Base-by-base conservation (phyloP, 1,140 invertebrate species). In the Scaptomyza pallida region DNA sequence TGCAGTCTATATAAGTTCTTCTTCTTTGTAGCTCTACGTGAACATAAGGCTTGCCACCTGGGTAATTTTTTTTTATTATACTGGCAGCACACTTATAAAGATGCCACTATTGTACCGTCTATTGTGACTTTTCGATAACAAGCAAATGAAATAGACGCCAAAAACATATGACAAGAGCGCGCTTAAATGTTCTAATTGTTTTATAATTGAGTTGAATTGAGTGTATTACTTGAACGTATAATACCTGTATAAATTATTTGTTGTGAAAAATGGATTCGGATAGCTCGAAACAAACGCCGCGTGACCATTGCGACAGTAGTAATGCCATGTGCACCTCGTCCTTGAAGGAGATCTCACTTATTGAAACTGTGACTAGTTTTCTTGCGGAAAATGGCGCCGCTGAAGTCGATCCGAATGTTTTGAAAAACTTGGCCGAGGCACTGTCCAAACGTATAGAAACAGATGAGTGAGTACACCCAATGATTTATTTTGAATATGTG, bases 341-440 rank as follows among this genome's bases (percentile, higher is more conserved):
- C 56, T 69, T 89, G 52, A 70, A 65, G 45, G 83, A 89, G 48
- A 79, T 89, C 21, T 51, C 85, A 3, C 54, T 89, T 5, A 89
- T 89, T 21, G 83, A 89, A 35, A 89, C 78, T 1, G 79, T 89
- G 23, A 89, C 83, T 17, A 89, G 72, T 55, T 89, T 89, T 8
- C 62, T 89, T 23, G 83, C 82, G 9, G 83, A 89, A 50, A 78
- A 89, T 44, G 83, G 83, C 10, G 78, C 78, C n/a, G 60, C 59
- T 12, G 79, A 89, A 13, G 68, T 89, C 5, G 83, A 89, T 47
- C 73, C 72, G 6, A 68, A 56, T 8, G 69, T 89, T 15, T 60
- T 89, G 9, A 75, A 74, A 12, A 79, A 78, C 19, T 43, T 89
- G 10, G 83, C 83, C 5, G 83, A 89, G 60, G 83, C 83, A 5